phyloP scores from a whole-genome alignment of 2,797 vertebrate species.

The Hydrophis major region DNA sequence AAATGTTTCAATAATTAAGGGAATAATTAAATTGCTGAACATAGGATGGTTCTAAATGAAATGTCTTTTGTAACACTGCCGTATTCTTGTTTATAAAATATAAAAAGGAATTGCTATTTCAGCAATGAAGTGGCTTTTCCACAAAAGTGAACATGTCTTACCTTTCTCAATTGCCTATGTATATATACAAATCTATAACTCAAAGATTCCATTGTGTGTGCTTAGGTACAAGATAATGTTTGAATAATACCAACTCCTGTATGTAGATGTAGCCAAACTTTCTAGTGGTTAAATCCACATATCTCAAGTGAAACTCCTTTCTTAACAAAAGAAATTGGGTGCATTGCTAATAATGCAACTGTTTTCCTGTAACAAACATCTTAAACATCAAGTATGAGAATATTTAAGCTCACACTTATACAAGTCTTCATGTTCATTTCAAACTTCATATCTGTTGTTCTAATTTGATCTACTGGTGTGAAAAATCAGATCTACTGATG shows the following conservation, averaged over 20 bases:
- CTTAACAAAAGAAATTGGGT: background rate
- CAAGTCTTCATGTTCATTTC: background rate
- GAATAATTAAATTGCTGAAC: slow-evolving; percentile 67
- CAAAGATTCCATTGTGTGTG: background rate
- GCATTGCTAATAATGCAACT: background rate
- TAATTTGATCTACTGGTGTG: background rate
- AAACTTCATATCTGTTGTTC: background rate
- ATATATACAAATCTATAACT: background rate
- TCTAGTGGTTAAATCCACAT: accelerated
- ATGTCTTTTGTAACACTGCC: slow-evolving; percentile 43
- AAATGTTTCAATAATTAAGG: slow-evolving; percentile 69
- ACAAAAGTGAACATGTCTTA: slow-evolving; percentile 26
- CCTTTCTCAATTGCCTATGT: background rate
- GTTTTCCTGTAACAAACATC: background rate
- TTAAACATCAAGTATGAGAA: background rate
- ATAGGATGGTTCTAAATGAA: slow-evolving; percentile 62
- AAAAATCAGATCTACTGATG: background rate
- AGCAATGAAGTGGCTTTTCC: slow-evolving; percentile 18
- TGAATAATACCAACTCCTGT: background rate
- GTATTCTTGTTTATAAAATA: slow-evolving; percentile 59
- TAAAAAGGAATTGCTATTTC: slow-evolving; percentile 50
- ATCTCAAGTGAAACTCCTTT: background rate
- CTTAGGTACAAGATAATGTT: background rate
- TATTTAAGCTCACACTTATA: background rate
- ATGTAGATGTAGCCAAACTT: background rate